Percentiles rank a stretch among this genome's conserved stretches.
phyloP scores from a whole-genome alignment of 2,797 vertebrate genomes.

The Gallinago solitaria region DNA sequence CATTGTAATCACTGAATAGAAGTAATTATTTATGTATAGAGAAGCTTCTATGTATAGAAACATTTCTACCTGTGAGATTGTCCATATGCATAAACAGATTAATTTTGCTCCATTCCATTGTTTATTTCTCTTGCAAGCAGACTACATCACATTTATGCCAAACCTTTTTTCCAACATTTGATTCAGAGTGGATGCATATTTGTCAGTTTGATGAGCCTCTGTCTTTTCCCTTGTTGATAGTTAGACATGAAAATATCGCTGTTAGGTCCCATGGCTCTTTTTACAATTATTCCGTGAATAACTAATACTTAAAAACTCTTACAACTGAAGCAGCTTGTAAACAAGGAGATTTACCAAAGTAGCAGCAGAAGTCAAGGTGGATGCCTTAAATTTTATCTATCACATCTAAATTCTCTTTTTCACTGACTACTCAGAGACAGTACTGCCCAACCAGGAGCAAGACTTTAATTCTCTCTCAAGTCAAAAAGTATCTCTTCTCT shows the following conservation, averaged over 20 bases:
- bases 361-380: not conserved
- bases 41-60: not conserved
- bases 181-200: not conserved
- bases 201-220: slow-evolving; percentile 23
- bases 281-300: slow-evolving; percentile 13
- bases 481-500: not conserved
- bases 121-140: not conserved
- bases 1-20: not conserved
- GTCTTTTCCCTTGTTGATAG: slow-evolving; percentile 3
- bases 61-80: not conserved
- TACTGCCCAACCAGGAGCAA: not conserved
- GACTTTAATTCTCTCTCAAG: slow-evolving; percentile 1
- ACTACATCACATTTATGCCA: not conserved
- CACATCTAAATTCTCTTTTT: slow-evolving; percentile 16
- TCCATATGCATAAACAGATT: not conserved
- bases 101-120: not conserved
- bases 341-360: not conserved
- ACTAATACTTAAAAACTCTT: not conserved
- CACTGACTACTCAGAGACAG: not conserved
- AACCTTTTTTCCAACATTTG: not conserved
- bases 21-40: not conserved
- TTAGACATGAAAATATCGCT: slow-evolving; percentile 18
- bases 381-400: not conserved
- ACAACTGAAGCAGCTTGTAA: not conserved
- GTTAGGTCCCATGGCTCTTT: not conserved